Conservation (phyloP, 2,797 vertebrate species). For the Tadarida brasiliensis region DNA sequence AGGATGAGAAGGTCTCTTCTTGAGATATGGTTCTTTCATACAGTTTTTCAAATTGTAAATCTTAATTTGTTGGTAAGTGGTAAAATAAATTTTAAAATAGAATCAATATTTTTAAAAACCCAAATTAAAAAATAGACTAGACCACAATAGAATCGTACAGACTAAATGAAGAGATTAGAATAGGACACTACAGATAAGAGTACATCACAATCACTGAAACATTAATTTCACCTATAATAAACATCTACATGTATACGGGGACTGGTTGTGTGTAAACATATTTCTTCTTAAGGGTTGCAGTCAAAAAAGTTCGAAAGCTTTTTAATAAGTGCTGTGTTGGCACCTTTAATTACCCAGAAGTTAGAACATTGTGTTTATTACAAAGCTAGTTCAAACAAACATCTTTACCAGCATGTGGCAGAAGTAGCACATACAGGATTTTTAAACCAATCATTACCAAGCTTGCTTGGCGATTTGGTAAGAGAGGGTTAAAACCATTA, state of each 20-base stretch:
- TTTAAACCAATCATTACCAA: not conserved
- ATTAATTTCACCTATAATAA: not conserved
- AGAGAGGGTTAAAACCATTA: not conserved
- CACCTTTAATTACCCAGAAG: not conserved
- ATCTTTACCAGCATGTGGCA: not conserved
- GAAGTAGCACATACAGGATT: not conserved
- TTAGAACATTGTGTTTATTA: not conserved
- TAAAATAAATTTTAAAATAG: conserved; percentile 33
- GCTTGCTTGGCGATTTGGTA: not conserved
- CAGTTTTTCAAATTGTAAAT: not conserved
- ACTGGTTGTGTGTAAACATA: not conserved
- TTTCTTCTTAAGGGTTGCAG: not conserved
- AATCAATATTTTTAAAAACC: not conserved
- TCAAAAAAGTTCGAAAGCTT: not conserved
- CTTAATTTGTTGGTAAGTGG: not conserved
- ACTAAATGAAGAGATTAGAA: not conserved
- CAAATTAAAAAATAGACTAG: not conserved
- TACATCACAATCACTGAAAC: not conserved
- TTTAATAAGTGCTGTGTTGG: not conserved
- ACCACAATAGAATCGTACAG: not conserved
- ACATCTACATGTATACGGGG: not conserved
- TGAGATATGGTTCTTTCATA: not conserved
- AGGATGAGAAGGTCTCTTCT: not conserved
- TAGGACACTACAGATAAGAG: not conserved
- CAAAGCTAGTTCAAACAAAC: not conserved